Evolutionary conservation across 2,113 vertebrate genomes (phyloP), one percentile per base, ranked within the genome.

Genomic region (Ginglymostoma cirratum): DNA sequence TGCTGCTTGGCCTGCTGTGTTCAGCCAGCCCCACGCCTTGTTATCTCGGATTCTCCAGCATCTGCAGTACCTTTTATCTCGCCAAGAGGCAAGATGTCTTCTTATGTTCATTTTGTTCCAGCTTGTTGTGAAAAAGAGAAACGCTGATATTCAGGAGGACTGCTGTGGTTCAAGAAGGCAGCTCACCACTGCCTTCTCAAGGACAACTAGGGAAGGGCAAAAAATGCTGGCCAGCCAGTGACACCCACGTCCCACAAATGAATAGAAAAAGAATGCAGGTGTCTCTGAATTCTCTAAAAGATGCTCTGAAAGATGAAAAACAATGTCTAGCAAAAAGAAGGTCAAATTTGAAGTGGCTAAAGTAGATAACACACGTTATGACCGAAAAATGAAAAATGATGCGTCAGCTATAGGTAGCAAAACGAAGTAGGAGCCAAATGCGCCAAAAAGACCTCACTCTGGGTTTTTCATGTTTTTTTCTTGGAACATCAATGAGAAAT

Each of bases 71-170:
- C n/a, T n/a, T n/a, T n/a, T n/a, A n/a, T n/a, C n/a, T n/a, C n/a
- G 97, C 98, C 98, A 96, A 98, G 98, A 96, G 98, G 98, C 97
- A 98, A 98, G 97, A 98, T 98, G 98, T 98, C 98, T 96, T 98
- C 98, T n/a, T 99, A 98, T 96, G 98, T 98, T 96, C 98, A 98
- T 97, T 99, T 99, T 96, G 98, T 99, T 97, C 98, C 98, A 97
- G 98, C 98, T 0, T 98, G 98, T 97, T 97, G 98, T 87, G 98
- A 98, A 96, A 98, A 99, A 93, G 3, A 3, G 98, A 96, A 98
- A 97, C 96, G 98, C 98, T 0, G 98, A 98, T 96, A 97, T 98
- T 96, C 98, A 48, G 48, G 48, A 48, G 48, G 48, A 48, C 48
- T 48, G 48, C 48, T 2, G 48, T 2, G 48, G 48, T 48, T 48